Percentiles rank a stretch among this genome's conserved stretches.
Evolutionary conservation across 2,113 vertebrate genomes (phyloP).

Genomic region (Sceloporus undulatus): DNA sequence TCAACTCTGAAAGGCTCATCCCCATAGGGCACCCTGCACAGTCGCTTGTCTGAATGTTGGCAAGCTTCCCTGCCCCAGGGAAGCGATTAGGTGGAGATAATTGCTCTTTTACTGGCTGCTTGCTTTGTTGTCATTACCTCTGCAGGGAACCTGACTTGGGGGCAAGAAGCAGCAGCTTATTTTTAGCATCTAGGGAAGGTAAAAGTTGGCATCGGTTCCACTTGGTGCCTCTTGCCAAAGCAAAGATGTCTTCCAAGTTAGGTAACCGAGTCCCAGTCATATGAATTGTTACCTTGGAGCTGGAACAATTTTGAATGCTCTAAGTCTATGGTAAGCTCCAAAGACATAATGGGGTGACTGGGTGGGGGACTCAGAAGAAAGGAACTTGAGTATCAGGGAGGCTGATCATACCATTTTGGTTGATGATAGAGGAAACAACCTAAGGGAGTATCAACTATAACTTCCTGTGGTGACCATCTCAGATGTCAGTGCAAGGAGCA

Average conservation of each 20-base stretch:
- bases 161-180: slow-evolving; percentile 11
- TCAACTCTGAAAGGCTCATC: not conserved
- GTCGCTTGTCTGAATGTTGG: not conserved
- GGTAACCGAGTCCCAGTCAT: not conserved
- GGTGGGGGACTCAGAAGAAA: not conserved
- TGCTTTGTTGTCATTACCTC: slow-evolving; percentile 24
- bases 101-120: slow-evolving; percentile 9
- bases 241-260: not conserved
- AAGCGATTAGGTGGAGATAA: not conserved
- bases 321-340: slow-evolving; percentile 1
- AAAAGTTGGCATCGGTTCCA: not conserved
- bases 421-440: not conserved
- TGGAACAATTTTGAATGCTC: not conserved
- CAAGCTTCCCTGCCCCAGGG: not conserved
- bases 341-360: not conserved
- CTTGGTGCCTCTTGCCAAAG: not conserved
- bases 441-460: not conserved
- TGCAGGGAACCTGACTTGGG: slow-evolving; percentile 10
- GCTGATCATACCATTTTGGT: accelerated
- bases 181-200: slow-evolving; percentile 13
- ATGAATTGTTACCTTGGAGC: not conserved
- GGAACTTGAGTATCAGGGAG: not conserved
- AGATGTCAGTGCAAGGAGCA: not conserved
- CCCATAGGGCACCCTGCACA: not conserved
- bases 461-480: not conserved